These are phyloP conservation scores for Micronisus gabar DNA, from an alignment of 2,113 vertebrate genomes.

Conservation along the genomic window DNA sequence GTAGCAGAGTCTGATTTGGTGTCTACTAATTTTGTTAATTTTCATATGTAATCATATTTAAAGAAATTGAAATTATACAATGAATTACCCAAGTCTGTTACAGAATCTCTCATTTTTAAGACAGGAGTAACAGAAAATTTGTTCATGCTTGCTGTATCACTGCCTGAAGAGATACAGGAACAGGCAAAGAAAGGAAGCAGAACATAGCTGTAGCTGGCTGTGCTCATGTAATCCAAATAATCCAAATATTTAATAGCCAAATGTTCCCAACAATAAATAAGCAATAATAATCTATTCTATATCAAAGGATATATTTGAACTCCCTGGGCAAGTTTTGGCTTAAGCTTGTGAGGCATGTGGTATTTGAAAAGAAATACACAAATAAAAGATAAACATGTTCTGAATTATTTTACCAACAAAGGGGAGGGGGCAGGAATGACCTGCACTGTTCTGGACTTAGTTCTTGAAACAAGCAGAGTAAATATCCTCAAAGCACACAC, in stretches of 20 bases:
- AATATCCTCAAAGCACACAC: background rate
- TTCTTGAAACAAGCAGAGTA: background rate
- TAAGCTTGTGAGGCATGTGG: background rate
- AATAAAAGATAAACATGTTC: background rate
- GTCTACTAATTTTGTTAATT: background rate
- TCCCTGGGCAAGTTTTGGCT: background rate
- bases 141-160: background rate
- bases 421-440: background rate
- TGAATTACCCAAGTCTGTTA: background rate
- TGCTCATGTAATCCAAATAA: slow-evolving; percentile 4
- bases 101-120: background rate
- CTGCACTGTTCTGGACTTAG: background rate
- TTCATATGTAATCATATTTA: background rate
- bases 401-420: background rate
- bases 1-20: background rate
- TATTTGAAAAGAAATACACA: background rate
- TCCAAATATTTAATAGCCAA: slow-evolving; percentile 12
- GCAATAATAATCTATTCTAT: background rate
- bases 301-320: background rate
- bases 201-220: background rate
- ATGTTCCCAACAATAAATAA: background rate
- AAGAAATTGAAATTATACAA: background rate
- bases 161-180: background rate
- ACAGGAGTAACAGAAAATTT: background rate
- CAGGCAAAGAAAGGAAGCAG: background rate